Conservation (phyloP, 2,797 vertebrate genomes). For the Gallirallus australis region DNA sequence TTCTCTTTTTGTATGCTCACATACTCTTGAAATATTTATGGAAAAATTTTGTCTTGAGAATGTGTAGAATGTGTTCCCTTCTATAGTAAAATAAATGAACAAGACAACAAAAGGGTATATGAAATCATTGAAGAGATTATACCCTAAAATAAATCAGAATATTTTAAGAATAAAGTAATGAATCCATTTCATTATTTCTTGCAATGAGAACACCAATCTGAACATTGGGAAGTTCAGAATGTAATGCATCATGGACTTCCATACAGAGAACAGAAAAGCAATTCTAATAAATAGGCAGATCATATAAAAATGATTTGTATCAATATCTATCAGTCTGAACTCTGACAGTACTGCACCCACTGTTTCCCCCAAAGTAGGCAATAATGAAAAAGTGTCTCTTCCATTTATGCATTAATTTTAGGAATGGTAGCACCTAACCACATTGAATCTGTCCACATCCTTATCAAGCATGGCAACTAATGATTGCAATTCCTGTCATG, state of each 20-base stretch:
- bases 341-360: constrained; percentile 66
- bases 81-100: constrained; percentile 4
- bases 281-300: constrained; percentile 74
- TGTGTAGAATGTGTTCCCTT: neutral
- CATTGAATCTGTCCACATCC: constrained; percentile 63
- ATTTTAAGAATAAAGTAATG: constrained; percentile 65
- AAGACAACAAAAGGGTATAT: neutral
- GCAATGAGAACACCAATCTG: constrained; percentile 45
- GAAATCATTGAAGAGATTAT: constrained; percentile 12
- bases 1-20: neutral
- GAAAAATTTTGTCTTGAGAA: neutral
- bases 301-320: constrained; percentile 76
- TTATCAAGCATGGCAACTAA: constrained; percentile 61
- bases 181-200: constrained; percentile 69
- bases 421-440: constrained; percentile 70
- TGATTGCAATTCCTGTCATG: constrained; percentile 58
- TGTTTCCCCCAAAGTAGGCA: constrained; percentile 66
- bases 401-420: constrained; percentile 71
- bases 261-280: constrained; percentile 63
- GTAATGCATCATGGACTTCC: constrained; percentile 63
- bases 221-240: constrained; percentile 54
- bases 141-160: constrained; percentile 60
- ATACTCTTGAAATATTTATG: neutral
- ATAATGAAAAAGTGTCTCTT: constrained; percentile 73
- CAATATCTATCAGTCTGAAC: constrained; percentile 75